phyloP scores from a whole-genome alignment of 1,140 invertebrate genomes.

The Rhizoglyphus robini region DNA sequence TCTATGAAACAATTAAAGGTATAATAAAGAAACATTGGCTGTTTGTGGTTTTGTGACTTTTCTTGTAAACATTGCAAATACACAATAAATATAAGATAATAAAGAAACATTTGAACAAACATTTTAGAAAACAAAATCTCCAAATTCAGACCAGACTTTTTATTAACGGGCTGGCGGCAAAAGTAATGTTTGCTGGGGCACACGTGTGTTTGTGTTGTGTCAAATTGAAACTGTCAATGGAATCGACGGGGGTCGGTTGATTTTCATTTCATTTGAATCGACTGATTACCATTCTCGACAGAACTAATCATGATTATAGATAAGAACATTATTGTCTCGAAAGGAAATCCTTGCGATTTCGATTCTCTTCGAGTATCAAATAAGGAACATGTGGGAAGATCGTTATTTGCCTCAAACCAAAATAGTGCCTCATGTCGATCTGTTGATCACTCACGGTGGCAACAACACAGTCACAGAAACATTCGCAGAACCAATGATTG shows the following conservation, averaged over 20 bases:
- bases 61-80: too few relatives aligned
- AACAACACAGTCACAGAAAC: conserved; percentile 19
- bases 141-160: too few relatives aligned
- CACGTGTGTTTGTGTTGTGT: too few relatives aligned
- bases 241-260: neutral
- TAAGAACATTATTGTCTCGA: conserved; percentile 22
- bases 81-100: too few relatives aligned
- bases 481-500: conserved; percentile 6
- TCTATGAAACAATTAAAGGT: too few relatives aligned
- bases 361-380: neutral
- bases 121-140: too few relatives aligned
- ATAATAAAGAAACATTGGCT: too few relatives aligned
- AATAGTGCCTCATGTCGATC: neutral
- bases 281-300: neutral
- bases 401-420: conserved; percentile 10
- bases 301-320: conserved; percentile 9
- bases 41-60: too few relatives aligned
- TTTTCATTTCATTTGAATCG: conserved; percentile 4
- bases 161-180: too few relatives aligned
- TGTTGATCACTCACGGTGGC: neutral
- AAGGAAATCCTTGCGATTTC: conserved; percentile 6
- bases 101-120: too few relatives aligned
- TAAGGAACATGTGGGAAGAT: conserved; percentile 23
- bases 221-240: neutral
- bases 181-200: too few relatives aligned